These are phyloP conservation scores for Drosophila trapezifrons DNA, from an alignment of 1,140 invertebrate genomes.

Conservation along the genomic window DNA sequence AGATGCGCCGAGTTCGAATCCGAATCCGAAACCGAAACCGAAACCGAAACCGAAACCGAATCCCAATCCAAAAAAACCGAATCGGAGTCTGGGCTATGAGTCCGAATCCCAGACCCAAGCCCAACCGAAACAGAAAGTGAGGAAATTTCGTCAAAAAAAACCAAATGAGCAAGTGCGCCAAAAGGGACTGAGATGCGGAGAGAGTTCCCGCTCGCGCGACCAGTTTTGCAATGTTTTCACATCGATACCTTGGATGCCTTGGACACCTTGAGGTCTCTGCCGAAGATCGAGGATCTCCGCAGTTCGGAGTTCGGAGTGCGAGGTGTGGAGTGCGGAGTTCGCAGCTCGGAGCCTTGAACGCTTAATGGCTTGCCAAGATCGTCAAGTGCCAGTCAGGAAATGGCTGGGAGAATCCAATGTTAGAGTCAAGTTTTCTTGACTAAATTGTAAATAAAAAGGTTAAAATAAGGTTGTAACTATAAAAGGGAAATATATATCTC, in stretches of 20 bases:
- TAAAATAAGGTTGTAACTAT: too few relatives aligned
- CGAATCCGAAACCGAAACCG: conserved; percentile 30
- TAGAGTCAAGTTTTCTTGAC: neutral
- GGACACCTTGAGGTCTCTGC: neutral
- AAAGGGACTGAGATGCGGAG: conserved; percentile 18
- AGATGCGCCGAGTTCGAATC: conserved; percentile 47
- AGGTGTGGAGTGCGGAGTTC: neutral
- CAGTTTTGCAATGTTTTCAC: conserved; percentile 69
- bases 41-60: conserved; percentile 3
- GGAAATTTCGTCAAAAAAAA: conserved; percentile 61
- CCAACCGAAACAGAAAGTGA: conserved; percentile 66
- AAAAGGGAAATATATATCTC: too few relatives aligned
- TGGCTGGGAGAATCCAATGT: conserved; percentile 1
- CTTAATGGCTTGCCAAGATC: conserved; percentile 20
- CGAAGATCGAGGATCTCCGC: conserved; percentile 7
- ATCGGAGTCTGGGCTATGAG: conserved; percentile 9
- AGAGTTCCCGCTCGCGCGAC: conserved; percentile 38
- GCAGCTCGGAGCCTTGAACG: conserved; percentile 10
- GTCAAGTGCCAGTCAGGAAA: conserved; percentile 12
- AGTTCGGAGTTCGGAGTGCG: conserved; percentile 2
- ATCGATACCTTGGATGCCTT: conserved; percentile 23
- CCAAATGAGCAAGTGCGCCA: conserved; percentile 26
- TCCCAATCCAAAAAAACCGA: conserved; percentile 15
- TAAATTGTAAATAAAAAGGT: neutral
- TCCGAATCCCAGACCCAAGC: neutral